Percentiles rank a stretch among this genome's conserved stretches.
Evolutionary conservation across 2,797 vertebrate species (phyloP).

Genomic region (Neolamprologus multifasciatus): DNA sequence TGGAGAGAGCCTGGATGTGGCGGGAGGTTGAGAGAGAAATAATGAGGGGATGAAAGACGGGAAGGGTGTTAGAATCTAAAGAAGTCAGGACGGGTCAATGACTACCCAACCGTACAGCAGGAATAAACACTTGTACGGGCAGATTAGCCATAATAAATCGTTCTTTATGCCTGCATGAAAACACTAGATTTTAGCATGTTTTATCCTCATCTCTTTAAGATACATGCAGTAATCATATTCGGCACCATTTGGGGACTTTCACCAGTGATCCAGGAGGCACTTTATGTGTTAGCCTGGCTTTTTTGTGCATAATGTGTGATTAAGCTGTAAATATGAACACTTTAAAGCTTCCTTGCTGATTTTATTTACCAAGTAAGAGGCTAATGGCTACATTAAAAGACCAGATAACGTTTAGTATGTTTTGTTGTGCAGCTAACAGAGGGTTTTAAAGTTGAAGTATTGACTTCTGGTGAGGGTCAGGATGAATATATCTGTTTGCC

Average conservation of each 20-base stretch:
- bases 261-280: neutral
- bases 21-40: slow-evolving; percentile 38
- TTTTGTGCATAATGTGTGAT: neutral
- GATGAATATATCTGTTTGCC: neutral
- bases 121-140: slow-evolving; percentile 21
- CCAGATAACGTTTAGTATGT: neutral
- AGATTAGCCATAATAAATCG: slow-evolving; percentile 2
- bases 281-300: neutral
- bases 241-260: neutral
- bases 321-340: neutral
- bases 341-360: neutral
- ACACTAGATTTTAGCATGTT: neutral
- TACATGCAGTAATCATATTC: neutral
- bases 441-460: neutral
- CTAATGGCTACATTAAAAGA: neutral
- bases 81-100: slow-evolving; percentile 5
- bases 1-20: slow-evolving; percentile 6
- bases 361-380: neutral
- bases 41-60: slow-evolving; percentile 44
- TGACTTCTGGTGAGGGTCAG: neutral
- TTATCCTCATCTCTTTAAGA: neutral
- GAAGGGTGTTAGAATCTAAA: slow-evolving; percentile 25
- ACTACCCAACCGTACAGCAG: neutral
- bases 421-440: neutral
- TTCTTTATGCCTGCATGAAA: neutral